Evolutionary conservation across 1,140 invertebrate species (phyloP), one percentile per base, ranked within the genome.

Genomic region (Anoplolepis gracilipes): DNA sequence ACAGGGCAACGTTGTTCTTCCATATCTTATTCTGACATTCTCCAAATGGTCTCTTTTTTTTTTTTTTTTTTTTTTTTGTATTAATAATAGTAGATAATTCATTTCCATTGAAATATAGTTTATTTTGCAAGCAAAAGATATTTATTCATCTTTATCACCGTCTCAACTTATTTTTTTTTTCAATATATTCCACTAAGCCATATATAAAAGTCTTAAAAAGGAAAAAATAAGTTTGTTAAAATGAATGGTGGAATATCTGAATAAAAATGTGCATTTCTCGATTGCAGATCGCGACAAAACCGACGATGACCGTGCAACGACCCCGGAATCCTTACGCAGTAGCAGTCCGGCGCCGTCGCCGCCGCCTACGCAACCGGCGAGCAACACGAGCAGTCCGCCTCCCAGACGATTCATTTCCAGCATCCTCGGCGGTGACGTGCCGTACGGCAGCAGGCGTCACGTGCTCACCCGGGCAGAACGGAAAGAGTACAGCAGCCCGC

Each of bases 381-480:
- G 46, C 55, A 72, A 30, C 59, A 25, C 86, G 3, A 64, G 88
- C 8, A 87, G 76, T 19, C 90, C 94, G 19, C 95, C 95, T 8
- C 95, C 96, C 0, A 94, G 96, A 64, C 96, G 97, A 86, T 98
- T 97, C 91, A 97, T 97, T 61, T 97, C 97, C 3, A 97, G 97
- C 10, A 97, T 97, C 84, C 94, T 97, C 19, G 97, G 97, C 1
- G 97, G 97, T 2, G 97, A 97, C 90, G 95, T 97, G 33, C 97
- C 97, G 8, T 97, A 97, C 89, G 97, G 97, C 11, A 97, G 96
- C 87, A 95, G 97, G 86, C 96, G 96, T 61, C 97, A 97, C 91
- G 96, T 98, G 1, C 93, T 97, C 33, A 98, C 97, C 28, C 95
- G 97, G 89, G 97, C 97, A 3, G 97, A 98, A 94, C 96, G 97